Evolutionary conservation across 92 coral and sea anemone genomes (phyloP), one percentile per base, ranked within the genome.

Genomic region (Blastomussa wellsi): DNA sequence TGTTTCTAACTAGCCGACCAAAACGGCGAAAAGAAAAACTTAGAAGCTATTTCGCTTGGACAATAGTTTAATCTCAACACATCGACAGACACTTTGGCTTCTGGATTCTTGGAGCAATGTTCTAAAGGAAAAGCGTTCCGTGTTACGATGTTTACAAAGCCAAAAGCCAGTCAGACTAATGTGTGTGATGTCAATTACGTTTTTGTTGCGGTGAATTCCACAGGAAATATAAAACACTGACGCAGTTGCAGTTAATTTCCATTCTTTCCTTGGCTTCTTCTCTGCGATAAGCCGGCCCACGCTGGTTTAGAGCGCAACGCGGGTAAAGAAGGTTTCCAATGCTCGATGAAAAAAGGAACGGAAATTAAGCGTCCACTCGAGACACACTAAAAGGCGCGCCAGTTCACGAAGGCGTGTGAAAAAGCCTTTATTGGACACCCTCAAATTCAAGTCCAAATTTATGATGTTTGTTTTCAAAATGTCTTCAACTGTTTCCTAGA

Each of bases 161-260:
- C 71, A 76, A 52, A 78, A 36, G 88, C 75, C 65, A 76, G 32
- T 17, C 78, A 65, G 88, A 85, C 88, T 60, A 75, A 75, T 59
- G 81, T 37, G 74, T 42, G 33, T 52, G 64, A 42, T 75, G 87
- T 74, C 87, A 83, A 76, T 83, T 72, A 57, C 77, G 24, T 59
- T 82, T 83, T 83, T 83, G 80, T 83, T 83, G 81, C 31, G 87
- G 87, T 75, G 64, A 74, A 83, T 83, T 73, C 80, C 87, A 83
- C 87, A 83, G 87, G 87, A 83, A 57, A 62, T 47, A 48, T 29
- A 28, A 60, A 59, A 75, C 87, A 75, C 48, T 74, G 87, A 83
- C 80, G 87, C 80, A 83, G 51, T 35, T 47, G 51, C 26, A 13
- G 15, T 7, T 37, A 24, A 36, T 70, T 81, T 81, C 73, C 24